Percentiles rank a stretch among this genome's conserved stretches.
Evolutionary conservation across 2,113 vertebrate species (phyloP).

Genomic region (Athene cunicularia): DNA sequence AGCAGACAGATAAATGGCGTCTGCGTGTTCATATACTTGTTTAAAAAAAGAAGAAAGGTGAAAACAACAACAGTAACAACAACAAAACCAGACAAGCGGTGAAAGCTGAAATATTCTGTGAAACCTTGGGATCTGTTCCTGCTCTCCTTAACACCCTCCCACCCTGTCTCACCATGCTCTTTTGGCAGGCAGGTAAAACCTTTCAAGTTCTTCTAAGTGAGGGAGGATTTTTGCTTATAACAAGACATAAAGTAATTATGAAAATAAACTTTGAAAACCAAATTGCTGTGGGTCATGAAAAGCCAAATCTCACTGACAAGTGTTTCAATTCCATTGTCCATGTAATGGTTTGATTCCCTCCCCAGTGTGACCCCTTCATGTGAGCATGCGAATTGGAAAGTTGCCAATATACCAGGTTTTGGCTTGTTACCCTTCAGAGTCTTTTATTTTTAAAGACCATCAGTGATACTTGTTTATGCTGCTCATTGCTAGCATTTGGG

Average conservation of each 20-base stretch:
- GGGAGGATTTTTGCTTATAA: neutral
- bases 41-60: neutral
- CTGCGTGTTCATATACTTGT: neutral
- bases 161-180: neutral
- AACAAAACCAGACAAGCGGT: neutral
- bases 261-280: constrained; percentile 14
- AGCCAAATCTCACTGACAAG: neutral
- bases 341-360: neutral
- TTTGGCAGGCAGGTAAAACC: constrained; percentile 52
- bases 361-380: neutral
- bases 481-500: constrained; percentile 38
- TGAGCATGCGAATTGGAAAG: neutral
- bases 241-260: neutral
- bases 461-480: constrained; percentile 33
- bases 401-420: constrained; percentile 15
- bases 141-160: neutral
- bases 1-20: neutral
- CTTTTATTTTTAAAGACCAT: constrained; percentile 60
- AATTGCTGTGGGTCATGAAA: neutral
- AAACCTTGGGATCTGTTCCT: constrained; percentile 1
- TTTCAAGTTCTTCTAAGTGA: neutral
- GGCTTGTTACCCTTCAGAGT: constrained; percentile 45
- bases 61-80: neutral
- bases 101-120: constrained; percentile 34
- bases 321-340: neutral